Conservation (phyloP, 53 echinoderm and acorn worm species). For the Luidia sarsii region DNA sequence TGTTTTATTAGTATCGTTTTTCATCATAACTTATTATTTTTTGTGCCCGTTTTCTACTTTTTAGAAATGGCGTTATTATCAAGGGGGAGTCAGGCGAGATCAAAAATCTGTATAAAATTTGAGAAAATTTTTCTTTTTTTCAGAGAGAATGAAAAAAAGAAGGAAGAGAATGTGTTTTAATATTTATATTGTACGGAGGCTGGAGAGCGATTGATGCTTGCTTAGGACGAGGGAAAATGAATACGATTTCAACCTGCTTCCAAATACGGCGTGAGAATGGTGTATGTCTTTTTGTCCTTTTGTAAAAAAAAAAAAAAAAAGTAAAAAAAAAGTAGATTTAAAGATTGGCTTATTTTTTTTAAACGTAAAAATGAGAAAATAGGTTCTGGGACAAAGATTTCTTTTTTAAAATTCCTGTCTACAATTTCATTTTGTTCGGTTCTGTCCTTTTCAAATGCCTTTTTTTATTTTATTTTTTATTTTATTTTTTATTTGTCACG, state of each 20-base stretch:
- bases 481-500: too few relatives aligned
- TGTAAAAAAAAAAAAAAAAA: slow-evolving; percentile 5
- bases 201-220: not conserved
- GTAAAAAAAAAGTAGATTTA: not conserved
- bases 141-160: too few relatives aligned
- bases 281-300: not conserved
- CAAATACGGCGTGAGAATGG: slow-evolving; percentile 5
- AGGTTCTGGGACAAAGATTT: not conserved
- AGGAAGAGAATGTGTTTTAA: slow-evolving; percentile 41
- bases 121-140: slow-evolving; percentile 23
- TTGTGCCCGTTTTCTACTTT: too few relatives aligned
- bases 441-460: too few relatives aligned
- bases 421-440: too few relatives aligned
- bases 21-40: too few relatives aligned
- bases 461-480: too few relatives aligned
- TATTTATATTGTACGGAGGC: slow-evolving; percentile 29
- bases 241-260: slow-evolving; percentile 3
- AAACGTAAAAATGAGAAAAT: not conserved
- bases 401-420: too few relatives aligned
- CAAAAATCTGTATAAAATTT: slow-evolving; percentile 53
- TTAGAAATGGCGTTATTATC: not conserved
- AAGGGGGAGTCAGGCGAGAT: slow-evolving; percentile 13
- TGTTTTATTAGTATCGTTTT: too few relatives aligned
- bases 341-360: not conserved
- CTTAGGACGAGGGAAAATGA: not conserved